Evolutionary conservation across 2,888 invertebrate species (phyloP).

Genomic region (Leucozona laternaria): DNA sequence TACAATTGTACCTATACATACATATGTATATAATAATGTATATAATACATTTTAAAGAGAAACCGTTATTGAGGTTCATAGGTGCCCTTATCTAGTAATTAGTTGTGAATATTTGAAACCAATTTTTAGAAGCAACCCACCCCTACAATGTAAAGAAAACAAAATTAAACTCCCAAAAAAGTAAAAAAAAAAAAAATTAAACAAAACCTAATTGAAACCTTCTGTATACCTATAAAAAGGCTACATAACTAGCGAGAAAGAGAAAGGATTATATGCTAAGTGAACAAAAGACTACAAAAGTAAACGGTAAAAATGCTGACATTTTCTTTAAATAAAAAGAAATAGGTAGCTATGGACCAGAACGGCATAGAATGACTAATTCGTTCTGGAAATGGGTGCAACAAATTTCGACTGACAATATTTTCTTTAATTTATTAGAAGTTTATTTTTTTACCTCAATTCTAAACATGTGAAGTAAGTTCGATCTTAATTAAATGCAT

Average conservation of each 20-base stretch:
- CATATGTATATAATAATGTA: too few relatives aligned
- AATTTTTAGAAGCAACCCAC: too few relatives aligned
- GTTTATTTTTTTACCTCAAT: background rate
- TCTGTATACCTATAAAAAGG: background rate
- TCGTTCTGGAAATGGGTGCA: background rate
- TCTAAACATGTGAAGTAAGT: background rate
- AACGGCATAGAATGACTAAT: background rate
- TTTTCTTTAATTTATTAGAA: background rate
- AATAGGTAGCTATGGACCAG: background rate
- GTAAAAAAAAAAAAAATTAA: too few relatives aligned
- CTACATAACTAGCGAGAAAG: background rate
- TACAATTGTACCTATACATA: too few relatives aligned
- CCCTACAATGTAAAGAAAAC: too few relatives aligned
- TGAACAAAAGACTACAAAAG: background rate
- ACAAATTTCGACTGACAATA: background rate
- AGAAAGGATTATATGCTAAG: background rate
- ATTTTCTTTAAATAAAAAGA: background rate
- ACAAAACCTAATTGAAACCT: background rate
- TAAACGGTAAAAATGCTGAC: constrained; percentile 1
- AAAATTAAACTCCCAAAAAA: too few relatives aligned
- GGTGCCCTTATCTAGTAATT: too few relatives aligned
- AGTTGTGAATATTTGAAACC: too few relatives aligned
- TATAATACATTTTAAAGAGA: too few relatives aligned
- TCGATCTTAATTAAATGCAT: background rate
- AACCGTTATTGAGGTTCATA: too few relatives aligned